phyloP scores from a whole-genome alignment of 2,888 invertebrate genomes.

The Spilosoma lubricipeda region DNA sequence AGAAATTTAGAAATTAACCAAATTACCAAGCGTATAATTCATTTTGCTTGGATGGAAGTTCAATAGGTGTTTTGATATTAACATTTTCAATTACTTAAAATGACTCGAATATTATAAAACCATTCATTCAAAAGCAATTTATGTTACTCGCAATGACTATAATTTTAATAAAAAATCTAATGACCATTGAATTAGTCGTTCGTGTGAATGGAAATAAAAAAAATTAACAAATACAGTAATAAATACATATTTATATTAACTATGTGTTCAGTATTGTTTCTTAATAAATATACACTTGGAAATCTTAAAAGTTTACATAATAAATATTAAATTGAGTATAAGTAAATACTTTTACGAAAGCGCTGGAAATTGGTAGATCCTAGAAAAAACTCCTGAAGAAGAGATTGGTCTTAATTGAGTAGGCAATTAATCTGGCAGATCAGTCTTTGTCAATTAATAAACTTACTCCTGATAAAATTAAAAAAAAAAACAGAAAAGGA shows the following conservation, averaged over 20 bases:
- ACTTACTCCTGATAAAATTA: too few species aligned
- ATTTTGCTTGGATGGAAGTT: slow-evolving; percentile 1
- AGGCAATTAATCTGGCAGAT: neutral
- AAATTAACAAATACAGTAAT: neutral
- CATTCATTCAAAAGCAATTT: slow-evolving; percentile 36
- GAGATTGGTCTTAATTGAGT: neutral
- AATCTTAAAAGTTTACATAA: neutral
- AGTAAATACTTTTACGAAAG: neutral
- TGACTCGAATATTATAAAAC: slow-evolving; percentile 32
- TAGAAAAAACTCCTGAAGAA: neutral
- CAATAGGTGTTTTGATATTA: neutral
- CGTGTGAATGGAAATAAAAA: neutral
- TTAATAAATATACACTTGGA: neutral
- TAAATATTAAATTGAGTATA: neutral
- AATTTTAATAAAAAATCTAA: slow-evolving; percentile 20
- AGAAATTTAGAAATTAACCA: slow-evolving; percentile 26
- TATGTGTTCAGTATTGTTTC: neutral
- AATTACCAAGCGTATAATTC: slow-evolving; percentile 14
- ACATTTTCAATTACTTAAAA: slow-evolving; percentile 42
- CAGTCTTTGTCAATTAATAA: neutral
- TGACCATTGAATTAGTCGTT: neutral
- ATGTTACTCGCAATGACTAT: slow-evolving; percentile 24
- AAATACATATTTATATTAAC: neutral
- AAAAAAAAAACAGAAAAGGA: too few species aligned
- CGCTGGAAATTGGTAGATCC: too few species aligned